Evolutionary conservation across 2,888 invertebrate genomes (phyloP).

Genomic region (Tetrapedia diversipes): DNA sequence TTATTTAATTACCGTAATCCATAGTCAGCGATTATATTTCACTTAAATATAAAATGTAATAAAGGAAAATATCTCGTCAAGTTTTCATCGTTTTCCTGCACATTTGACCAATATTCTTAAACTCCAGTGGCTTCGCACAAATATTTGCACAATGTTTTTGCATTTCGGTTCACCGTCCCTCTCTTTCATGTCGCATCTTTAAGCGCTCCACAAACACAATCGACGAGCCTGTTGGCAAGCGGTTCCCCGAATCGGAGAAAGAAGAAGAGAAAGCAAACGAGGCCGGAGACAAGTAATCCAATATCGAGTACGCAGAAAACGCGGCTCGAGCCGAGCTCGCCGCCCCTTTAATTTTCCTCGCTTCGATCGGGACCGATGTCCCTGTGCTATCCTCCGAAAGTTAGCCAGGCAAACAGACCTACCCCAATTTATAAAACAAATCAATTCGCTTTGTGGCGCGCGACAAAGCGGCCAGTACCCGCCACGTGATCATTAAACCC

Average conservation of each 20-base stretch:
- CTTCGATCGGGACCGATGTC: conserved; percentile 19
- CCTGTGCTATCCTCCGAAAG: conserved; percentile 47
- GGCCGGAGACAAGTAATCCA: background rate
- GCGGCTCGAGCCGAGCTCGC: background rate
- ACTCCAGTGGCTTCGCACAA: too few relatives aligned
- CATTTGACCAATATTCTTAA: too few relatives aligned
- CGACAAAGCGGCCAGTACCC: conserved; percentile 46
- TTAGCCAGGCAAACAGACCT: conserved; percentile 58
- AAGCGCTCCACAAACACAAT: background rate
- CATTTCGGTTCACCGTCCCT: too few relatives aligned
- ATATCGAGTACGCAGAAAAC: background rate
- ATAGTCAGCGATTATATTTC: too few relatives aligned
- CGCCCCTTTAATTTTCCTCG: conserved; percentile 33
- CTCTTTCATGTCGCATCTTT: background rate
- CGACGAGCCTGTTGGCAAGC: background rate
- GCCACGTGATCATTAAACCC: conserved; percentile 55
- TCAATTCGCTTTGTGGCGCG: conserved; percentile 55
- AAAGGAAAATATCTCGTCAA: too few relatives aligned
- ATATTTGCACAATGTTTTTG: background rate
- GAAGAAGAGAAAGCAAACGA: background rate
- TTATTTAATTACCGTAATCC: too few relatives aligned
- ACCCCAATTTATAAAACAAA: conserved; percentile 59
- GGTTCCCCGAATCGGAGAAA: background rate
- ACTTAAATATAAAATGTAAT: too few relatives aligned
- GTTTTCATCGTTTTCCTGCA: too few relatives aligned